Conservation (phyloP, 2,888 invertebrate species). For the Tupiocoris notatus region DNA sequence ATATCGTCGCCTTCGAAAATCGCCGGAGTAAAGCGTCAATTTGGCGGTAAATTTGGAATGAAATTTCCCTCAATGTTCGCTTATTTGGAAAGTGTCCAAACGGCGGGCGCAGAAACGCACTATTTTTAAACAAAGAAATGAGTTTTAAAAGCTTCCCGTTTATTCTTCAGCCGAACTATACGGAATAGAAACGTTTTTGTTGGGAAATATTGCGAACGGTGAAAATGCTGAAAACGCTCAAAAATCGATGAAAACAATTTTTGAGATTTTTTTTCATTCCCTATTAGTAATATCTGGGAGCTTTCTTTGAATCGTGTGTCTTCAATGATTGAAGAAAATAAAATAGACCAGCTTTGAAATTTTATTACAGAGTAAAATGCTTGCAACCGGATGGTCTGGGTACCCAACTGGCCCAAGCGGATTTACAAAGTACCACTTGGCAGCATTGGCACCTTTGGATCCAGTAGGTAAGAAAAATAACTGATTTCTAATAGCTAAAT, state of each 20-base stretch:
- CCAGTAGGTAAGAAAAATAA: slow-evolving; percentile 6
- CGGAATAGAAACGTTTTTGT: no score
- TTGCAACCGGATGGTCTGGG: slow-evolving; percentile 31
- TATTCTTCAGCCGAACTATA: neutral
- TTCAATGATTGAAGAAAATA: no score
- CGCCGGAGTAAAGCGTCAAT: no score
- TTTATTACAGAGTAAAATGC: slow-evolving; percentile 35
- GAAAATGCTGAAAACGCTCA: no score
- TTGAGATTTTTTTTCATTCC: no score
- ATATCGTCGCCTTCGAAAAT: no score
- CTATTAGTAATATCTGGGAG: no score
- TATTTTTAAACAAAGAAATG: slow-evolving; percentile 30
- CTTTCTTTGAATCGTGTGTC: no score
- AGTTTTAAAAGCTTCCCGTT: slow-evolving; percentile 5
- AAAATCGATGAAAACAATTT: no score
- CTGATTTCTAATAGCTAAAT: neutral
- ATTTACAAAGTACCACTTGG: slow-evolving; percentile 37
- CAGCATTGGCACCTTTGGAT: slow-evolving; percentile 31
- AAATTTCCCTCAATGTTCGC: slow-evolving; percentile 15
- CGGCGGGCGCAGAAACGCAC: slow-evolving; percentile 12
- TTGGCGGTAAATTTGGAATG: neutral
- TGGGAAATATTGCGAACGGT: no score
- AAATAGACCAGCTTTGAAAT: neutral
- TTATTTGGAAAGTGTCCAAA: slow-evolving; percentile 20
- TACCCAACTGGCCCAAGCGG: slow-evolving; percentile 34